Evolutionary conservation across 2,113 vertebrate species (phyloP).

Genomic region (Lepisosteus osseus): DNA sequence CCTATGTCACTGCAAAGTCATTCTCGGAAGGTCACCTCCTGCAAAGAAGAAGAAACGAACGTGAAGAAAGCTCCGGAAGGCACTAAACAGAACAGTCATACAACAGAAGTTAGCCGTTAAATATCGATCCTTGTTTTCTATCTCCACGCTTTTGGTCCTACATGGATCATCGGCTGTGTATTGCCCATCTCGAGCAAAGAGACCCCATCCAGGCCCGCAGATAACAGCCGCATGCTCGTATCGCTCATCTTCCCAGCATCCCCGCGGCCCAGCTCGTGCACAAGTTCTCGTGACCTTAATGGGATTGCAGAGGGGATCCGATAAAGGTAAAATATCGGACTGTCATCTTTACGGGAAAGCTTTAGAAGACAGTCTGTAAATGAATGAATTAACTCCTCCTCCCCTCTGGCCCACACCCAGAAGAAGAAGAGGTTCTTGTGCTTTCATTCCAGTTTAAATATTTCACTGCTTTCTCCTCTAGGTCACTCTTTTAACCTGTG

Average conservation of each 20-base stretch:
- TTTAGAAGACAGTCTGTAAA: constrained; percentile 46
- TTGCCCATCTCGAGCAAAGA: constrained; percentile 56
- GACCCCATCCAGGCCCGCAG: constrained; percentile 68
- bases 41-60: constrained; percentile 13
- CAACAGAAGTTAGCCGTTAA: too few species aligned
- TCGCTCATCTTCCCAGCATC: constrained; percentile 26
- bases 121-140: too few species aligned
- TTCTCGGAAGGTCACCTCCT: constrained; percentile 33
- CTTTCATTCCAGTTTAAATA: too few species aligned
- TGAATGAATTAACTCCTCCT: constrained; percentile 78
- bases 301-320: constrained; percentile 43
- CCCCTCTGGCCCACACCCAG: constrained; percentile 58
- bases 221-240: constrained; percentile 52
- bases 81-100: too few species aligned
- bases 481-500: too few species aligned
- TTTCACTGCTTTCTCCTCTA: too few species aligned
- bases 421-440: background rate
- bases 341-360: constrained; percentile 74
- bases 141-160: constrained; percentile 28
- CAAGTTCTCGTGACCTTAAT: constrained; percentile 36
- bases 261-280: constrained; percentile 24
- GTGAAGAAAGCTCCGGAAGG: background rate
- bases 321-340: constrained; percentile 69
- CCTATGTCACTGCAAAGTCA: constrained; percentile 29
- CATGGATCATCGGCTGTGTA: constrained; percentile 25